phyloP scores from a whole-genome alignment of 2,797 vertebrate species.

The Mallotus villosus region DNA sequence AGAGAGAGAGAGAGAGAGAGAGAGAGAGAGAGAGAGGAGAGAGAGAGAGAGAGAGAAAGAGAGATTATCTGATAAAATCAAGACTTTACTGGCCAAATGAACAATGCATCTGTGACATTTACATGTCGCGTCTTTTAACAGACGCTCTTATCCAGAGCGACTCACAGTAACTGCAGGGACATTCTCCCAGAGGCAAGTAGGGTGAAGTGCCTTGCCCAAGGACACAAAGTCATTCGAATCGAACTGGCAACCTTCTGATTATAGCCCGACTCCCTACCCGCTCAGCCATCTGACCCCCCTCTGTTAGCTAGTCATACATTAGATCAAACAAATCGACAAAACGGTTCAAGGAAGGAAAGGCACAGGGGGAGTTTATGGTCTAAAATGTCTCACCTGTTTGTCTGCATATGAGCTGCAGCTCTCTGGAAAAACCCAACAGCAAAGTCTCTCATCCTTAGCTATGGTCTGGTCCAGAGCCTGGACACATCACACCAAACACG shows the following conservation, averaged over 20 bases:
- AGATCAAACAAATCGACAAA: background rate
- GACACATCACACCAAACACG: background rate
- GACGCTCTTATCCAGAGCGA: too few species aligned
- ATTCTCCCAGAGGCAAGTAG: too few species aligned
- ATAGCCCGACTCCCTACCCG: too few species aligned
- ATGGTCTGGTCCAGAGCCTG: constrained; percentile 82
- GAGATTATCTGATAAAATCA: background rate
- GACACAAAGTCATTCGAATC: too few species aligned
- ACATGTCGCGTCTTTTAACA: too few species aligned
- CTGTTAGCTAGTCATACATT: background rate
- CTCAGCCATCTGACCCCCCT: background rate
- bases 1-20: background rate
- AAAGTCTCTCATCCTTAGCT: constrained; percentile 79
- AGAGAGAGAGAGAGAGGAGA: background rate
- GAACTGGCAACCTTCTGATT: too few species aligned
- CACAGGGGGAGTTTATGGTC: background rate
- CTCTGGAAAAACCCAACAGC: constrained; percentile 90
- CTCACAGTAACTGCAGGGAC: too few species aligned
- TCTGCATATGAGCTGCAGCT: constrained; percentile 77
- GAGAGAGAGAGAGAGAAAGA: background rate
- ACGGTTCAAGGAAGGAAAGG: background rate
- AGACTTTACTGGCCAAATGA: background rate
- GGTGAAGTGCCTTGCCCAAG: too few species aligned
- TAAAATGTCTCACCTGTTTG: constrained; percentile 69
- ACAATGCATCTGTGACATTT: too few species aligned